A percentile compares a stretch with the other conserved stretches of the same genome.
Evolutionary conservation across 2,113 vertebrate genomes (phyloP).

Genomic region (Strigops habroptila): DNA sequence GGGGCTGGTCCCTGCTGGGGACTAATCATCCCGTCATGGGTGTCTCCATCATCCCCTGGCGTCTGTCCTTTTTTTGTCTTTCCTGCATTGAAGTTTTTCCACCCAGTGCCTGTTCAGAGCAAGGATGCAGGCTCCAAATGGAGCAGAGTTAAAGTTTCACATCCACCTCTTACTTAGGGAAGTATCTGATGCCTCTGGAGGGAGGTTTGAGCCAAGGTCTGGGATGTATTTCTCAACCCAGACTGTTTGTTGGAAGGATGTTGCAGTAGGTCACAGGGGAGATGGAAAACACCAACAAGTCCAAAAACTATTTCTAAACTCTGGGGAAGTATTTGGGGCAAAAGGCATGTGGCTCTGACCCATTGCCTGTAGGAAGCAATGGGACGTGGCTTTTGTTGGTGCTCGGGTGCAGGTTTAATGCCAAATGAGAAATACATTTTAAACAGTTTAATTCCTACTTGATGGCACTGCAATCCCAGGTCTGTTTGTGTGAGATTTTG

Average conservation of each 20-base stretch:
- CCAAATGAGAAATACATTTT: neutral
- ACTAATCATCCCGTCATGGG: neutral
- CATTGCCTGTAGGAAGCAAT: neutral
- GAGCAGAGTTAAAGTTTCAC: neutral
- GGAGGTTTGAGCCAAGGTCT: neutral
- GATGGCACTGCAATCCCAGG: neutral
- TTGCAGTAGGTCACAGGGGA: neutral
- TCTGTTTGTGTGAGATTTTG: neutral
- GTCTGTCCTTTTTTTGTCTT: neutral
- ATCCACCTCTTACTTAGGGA: neutral
- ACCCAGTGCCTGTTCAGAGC: neutral
- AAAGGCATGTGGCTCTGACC: neutral
- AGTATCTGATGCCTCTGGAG: neutral
- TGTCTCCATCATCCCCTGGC: neutral
- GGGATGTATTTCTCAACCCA: neutral
- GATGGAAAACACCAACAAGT: neutral
- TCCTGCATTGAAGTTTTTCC: neutral
- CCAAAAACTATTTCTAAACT: neutral
- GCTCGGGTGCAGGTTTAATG: fast-evolving
- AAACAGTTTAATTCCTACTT: neutral
- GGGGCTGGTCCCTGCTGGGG: neutral
- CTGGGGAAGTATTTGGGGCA: neutral
- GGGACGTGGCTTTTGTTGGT: neutral
- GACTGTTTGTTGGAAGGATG: neutral
- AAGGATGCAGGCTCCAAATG: neutral